These are phyloP conservation scores for Coecobrya sp. DNA, from an alignment of 2,888 invertebrate species.

Conservation along the genomic window DNA sequence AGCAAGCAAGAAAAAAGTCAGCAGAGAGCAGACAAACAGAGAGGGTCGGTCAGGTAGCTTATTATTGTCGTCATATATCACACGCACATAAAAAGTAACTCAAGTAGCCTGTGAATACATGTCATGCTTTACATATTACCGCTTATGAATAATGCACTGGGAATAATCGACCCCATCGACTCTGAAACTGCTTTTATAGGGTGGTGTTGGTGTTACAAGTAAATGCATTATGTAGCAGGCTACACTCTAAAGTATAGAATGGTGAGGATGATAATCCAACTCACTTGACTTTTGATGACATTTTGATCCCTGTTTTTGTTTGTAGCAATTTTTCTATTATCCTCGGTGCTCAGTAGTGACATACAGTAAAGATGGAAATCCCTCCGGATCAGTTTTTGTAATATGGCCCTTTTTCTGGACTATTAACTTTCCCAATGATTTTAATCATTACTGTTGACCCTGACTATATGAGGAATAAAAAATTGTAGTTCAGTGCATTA, in stretches of 20 bases:
- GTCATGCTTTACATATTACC: conserved; percentile 4
- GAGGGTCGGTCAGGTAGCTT: conserved; percentile 34
- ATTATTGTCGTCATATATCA: conserved; percentile 29
- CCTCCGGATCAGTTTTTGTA: neutral
- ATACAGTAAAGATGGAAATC: neutral
- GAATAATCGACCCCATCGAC: conserved; percentile 2
- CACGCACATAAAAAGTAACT: conserved; percentile 3
- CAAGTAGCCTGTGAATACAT: neutral
- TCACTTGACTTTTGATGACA: conserved; percentile 71
- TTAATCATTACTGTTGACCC: neutral
- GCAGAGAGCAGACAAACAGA: neutral
- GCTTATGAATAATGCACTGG: conserved; percentile 33
- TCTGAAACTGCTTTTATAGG: neutral
- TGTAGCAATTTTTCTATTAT: conserved; percentile 30
- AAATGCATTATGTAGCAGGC: neutral
- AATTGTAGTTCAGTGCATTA: too few species aligned
- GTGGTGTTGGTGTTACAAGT: neutral
- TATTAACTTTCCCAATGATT: neutral
- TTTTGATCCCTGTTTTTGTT: conserved; percentile 66
- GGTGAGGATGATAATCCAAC: conserved; percentile 25
- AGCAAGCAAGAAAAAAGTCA: neutral
- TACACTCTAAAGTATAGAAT: neutral
- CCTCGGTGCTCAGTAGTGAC: neutral
- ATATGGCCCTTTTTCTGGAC: neutral
- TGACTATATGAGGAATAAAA: too few species aligned